Evolutionary conservation across 1,140 invertebrate species (phyloP), one percentile per base, ranked within the genome.

Genomic region (Carcinoscorpius rotundicauda): DNA sequence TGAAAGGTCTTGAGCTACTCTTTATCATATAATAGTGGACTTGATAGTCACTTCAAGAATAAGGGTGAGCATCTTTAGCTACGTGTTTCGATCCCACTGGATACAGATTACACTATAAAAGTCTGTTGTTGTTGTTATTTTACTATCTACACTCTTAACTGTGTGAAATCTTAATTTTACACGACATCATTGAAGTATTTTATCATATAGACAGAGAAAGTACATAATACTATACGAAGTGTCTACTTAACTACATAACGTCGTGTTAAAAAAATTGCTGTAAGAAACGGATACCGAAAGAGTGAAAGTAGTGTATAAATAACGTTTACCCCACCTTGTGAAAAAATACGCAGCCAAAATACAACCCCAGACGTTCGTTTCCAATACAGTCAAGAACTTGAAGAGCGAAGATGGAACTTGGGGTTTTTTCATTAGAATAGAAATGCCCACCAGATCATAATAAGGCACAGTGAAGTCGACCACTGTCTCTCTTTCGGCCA

Each of bases 401-500:
- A 98, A 97, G 4, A 98, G 80, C 0, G 92, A 95, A 5, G 89
- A 93, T 51, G 85, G 84, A 6, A 77, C 81, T 70, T 86, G 85
- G 0, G 87, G 85, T 71, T 89, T 84, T 71, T 86, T 86, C 87
- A 93, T 93, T 70, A 97, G 79, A 69, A 97, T 96, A 0, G 89
- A 91, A 48, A 95, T 91, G 0, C 94, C 93, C 0, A 97, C 93
- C 52, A 96, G 79, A 78, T 97, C 94, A 74, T 97, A 97, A 73
- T 93, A 96, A 0, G 93, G 92, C 0, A 96, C 91, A 0, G 93
- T 97, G 72, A 94, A 97, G 76, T 96, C 93, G 0, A 97, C 87
- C 0, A 94, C 91, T 71, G 89, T 93, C 76, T 97, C 93, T 29
- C 93, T 80, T 76, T 97, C 93, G 0, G 93, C 91, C 88, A 95